A percentile compares a stretch with the other conserved stretches of the same genome.
Conservation (phyloP, 2,113 vertebrate genomes). For the Rhinoptilus africanus region DNA sequence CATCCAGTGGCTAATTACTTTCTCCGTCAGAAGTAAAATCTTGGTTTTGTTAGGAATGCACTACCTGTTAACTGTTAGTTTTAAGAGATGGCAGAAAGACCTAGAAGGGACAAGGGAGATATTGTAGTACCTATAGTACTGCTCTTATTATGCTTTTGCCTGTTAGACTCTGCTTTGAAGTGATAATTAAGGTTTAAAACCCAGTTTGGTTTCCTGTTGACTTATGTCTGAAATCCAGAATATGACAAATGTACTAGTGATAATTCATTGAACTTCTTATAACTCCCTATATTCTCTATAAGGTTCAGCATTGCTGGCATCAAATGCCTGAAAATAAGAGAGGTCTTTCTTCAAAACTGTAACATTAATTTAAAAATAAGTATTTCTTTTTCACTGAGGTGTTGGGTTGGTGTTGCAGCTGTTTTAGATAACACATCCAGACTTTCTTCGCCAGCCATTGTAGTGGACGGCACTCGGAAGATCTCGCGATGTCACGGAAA, state of each 20-base stretch:
- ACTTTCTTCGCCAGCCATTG: no score
- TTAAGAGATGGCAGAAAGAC: background rate
- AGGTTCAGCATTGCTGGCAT: background rate
- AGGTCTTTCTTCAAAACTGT: background rate
- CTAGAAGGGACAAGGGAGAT: background rate
- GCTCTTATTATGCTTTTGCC: background rate
- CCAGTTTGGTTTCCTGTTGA: background rate
- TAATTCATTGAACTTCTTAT: background rate
- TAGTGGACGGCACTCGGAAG: no score
- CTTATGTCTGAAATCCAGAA: background rate
- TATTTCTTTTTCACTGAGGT: background rate
- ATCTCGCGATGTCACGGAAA: no score
- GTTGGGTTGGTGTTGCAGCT: background rate
- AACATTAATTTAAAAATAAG: background rate
- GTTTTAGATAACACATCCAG: background rate
- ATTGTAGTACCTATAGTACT: background rate
- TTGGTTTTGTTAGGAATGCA: background rate
- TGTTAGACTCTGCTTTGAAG: background rate
- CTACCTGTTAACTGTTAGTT: background rate
- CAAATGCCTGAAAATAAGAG: background rate
- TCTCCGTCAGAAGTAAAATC: background rate
- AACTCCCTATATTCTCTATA: background rate
- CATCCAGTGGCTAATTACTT: background rate
- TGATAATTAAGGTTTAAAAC: background rate
- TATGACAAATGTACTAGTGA: background rate